Conservation (phyloP, 2,797 vertebrate species). For the Takifugu ocellatus region DNA sequence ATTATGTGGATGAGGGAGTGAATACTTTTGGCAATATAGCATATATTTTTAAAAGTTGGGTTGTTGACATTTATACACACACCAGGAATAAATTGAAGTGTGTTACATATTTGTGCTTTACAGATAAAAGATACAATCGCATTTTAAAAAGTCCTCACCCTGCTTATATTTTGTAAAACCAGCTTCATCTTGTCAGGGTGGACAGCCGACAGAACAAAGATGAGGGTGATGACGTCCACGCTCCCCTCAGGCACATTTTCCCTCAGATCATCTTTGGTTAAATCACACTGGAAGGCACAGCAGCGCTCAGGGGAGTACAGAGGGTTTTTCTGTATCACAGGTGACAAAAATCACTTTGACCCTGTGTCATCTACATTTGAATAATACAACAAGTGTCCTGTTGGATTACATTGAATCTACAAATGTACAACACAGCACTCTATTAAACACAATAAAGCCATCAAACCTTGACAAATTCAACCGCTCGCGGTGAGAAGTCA, state of each 20-base stretch:
- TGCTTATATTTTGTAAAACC: constrained; percentile 83
- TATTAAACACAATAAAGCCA: too few species aligned
- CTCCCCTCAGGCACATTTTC: constrained; percentile 76
- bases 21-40: too few species aligned
- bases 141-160: constrained; percentile 69
- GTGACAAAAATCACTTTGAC: background rate
- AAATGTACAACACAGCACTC: background rate
- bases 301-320: constrained; percentile 82
- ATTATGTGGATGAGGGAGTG: too few species aligned
- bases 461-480: constrained; percentile 90
- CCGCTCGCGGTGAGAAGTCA: constrained; percentile 94
- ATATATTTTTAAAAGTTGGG: too few species aligned
- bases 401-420: background rate
- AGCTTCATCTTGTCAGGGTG: constrained; percentile 93
- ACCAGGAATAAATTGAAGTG: too few species aligned
- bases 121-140: too few species aligned
- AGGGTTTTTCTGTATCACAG: constrained; percentile 79
- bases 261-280: constrained; percentile 86
- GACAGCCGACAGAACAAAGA: constrained; percentile 93
- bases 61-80: too few species aligned
- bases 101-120: too few species aligned
- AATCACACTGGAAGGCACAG: constrained; percentile 90
- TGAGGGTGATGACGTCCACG: constrained; percentile 85
- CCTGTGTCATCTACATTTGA: background rate
- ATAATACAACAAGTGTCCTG: too few species aligned